phyloP scores from a whole-genome alignment of 2,113 vertebrate genomes.

The Anser cygnoides region DNA sequence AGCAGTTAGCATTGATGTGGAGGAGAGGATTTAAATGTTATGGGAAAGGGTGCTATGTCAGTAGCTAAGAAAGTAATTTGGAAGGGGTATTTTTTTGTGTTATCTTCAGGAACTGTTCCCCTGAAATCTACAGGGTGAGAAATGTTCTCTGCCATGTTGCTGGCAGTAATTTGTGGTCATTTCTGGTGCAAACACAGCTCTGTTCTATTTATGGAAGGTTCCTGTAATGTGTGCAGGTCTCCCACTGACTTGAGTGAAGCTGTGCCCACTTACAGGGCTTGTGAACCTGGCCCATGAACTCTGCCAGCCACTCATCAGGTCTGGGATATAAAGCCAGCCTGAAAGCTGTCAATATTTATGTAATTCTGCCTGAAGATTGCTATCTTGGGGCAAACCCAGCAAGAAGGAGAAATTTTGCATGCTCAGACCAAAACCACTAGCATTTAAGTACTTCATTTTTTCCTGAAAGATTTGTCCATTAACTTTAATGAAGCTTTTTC shows the following conservation, averaged over 20 bases:
- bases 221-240: neutral
- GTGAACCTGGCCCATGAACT: neutral
- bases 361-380: conserved; percentile 3
- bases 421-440: conserved; percentile 46
- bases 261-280: neutral
- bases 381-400: neutral
- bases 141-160: neutral
- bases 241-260: conserved; percentile 26
- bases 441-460: conserved; percentile 50
- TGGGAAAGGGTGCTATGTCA: neutral
- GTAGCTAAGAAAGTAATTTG: neutral
- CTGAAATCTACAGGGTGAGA: conserved; percentile 18
- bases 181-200: conserved; percentile 41
- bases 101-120: neutral
- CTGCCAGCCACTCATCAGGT: neutral
- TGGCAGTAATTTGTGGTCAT: conserved; percentile 30
- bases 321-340: conserved; percentile 23
- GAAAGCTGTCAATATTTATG: conserved; percentile 9
- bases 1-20: neutral
- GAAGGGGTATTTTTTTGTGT: neutral
- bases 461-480: conserved; percentile 66
- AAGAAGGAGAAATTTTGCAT: conserved; percentile 58
- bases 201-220: conserved; percentile 39
- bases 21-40: neutral
- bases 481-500: conserved; percentile 78